Percentiles rank a stretch among this genome's conserved stretches.
Conservation (phyloP, 2,888 invertebrate species). For the Patella pellucida region DNA sequence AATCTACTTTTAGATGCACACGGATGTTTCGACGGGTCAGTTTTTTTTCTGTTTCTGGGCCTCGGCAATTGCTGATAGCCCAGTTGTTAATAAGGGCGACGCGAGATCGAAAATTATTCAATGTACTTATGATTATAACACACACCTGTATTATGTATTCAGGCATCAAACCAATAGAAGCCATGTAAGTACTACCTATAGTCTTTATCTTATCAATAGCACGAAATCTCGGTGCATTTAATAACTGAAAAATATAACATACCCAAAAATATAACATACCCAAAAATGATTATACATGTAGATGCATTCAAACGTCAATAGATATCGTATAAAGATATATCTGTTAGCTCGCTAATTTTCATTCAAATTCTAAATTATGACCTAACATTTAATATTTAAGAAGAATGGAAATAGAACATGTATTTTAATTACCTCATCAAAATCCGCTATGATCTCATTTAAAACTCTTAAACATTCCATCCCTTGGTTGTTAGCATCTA, state of each 20-base stretch:
- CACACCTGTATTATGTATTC: conserved; percentile 73
- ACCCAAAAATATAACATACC: too few species aligned
- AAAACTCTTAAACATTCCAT: conserved; percentile 88
- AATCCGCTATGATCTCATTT: conserved; percentile 93
- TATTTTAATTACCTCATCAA: conserved; percentile 81
- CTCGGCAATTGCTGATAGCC: too few species aligned
- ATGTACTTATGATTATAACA: not conserved
- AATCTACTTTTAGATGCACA: too few species aligned
- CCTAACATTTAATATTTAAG: not conserved
- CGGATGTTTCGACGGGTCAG: too few species aligned
- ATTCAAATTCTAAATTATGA: not conserved
- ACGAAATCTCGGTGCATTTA: conserved; percentile 87
- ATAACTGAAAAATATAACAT: conserved; percentile 74
- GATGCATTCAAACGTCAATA: too few species aligned
- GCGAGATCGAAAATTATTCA: not conserved
- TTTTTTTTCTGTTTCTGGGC: too few species aligned
- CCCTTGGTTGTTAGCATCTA: conserved; percentile 92
- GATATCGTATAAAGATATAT: too few species aligned
- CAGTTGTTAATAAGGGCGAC: too few species aligned
- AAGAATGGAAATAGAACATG: not conserved
- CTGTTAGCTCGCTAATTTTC: not conserved
- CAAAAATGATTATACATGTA: too few species aligned
- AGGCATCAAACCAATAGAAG: conserved; percentile 90
- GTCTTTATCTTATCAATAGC: conserved; percentile 95
- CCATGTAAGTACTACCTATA: conserved; percentile 93